A percentile compares a stretch with the other conserved stretches of the same genome.
phyloP scores from a whole-genome alignment of 2,113 vertebrate genomes.

The Mastomys natalensis region DNA sequence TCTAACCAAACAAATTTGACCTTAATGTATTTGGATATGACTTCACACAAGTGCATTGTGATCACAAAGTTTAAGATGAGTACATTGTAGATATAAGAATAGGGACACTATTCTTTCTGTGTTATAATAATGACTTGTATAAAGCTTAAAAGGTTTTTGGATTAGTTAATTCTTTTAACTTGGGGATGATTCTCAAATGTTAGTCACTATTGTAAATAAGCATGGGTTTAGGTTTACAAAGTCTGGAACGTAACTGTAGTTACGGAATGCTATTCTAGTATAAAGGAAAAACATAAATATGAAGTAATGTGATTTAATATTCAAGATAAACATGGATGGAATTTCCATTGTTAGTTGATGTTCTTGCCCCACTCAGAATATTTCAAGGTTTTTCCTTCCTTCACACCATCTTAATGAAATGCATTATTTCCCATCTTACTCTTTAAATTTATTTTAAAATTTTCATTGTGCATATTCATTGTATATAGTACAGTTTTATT shows the following conservation, averaged over 20 bases:
- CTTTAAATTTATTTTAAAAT: background rate
- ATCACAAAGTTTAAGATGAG: slow-evolving; percentile 3
- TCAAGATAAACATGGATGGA: slow-evolving; percentile 11
- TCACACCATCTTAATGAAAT: background rate
- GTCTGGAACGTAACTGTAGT: background rate
- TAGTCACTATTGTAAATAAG: slow-evolving; percentile 6
- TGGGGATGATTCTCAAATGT: background rate
- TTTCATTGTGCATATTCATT: background rate
- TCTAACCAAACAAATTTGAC: background rate
- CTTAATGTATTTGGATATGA: background rate
- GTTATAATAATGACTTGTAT: background rate
- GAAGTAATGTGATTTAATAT: background rate
- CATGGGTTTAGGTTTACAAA: background rate
- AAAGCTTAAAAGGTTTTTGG: background rate
- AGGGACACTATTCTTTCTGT: background rate
- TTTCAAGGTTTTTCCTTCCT: background rate
- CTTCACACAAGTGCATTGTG: background rate
- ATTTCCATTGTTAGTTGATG: background rate
- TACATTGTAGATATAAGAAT: background rate
- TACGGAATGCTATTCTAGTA: background rate
- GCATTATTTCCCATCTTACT: background rate
- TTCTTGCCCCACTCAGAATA: slow-evolving; percentile 22
- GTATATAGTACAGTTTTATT: background rate
- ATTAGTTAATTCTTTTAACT: background rate
- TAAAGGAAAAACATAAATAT: background rate